Evolutionary conservation across 2,797 vertebrate species (phyloP).

Genomic region (Poeciliopsis paucimaculata): DNA sequence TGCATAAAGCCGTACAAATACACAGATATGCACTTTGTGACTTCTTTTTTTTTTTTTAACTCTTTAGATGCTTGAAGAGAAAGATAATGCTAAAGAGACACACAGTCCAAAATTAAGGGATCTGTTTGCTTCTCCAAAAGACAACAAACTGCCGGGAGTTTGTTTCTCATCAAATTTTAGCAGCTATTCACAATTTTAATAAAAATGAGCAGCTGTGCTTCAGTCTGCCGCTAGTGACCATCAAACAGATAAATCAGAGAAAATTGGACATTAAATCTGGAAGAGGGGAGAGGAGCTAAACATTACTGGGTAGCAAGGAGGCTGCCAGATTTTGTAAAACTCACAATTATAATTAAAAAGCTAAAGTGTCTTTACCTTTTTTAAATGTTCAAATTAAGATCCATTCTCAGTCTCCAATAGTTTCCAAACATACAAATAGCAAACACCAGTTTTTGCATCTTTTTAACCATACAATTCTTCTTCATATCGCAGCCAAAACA

Average conservation of each 20-base stretch:
- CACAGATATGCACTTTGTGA: neutral
- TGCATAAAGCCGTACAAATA: constrained; percentile 14
- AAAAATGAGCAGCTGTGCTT: neutral
- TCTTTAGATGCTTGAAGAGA: too few species aligned
- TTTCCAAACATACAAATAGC: constrained; percentile 2
- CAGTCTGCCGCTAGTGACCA: neutral
- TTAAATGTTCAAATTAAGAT: neutral
- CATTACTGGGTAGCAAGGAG: neutral
- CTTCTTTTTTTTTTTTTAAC: neutral
- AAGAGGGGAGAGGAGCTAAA: neutral
- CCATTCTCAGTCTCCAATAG: neutral
- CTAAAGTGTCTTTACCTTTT: neutral
- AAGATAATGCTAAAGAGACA: neutral
- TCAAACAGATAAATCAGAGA: neutral
- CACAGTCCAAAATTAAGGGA: neutral
- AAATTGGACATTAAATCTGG: neutral
- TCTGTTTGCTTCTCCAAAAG: neutral
- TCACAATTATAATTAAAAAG: neutral
- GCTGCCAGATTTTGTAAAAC: neutral
- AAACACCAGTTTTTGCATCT: constrained; percentile 2
- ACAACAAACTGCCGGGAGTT: neutral
- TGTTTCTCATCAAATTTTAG: neutral
- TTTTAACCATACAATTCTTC: constrained; percentile 2
- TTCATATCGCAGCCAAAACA: constrained; percentile 34
- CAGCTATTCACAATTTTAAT: neutral